These are phyloP conservation scores for Rhipidura dahli DNA, from an alignment of 2,113 vertebrate species.

Conservation along the genomic window DNA sequence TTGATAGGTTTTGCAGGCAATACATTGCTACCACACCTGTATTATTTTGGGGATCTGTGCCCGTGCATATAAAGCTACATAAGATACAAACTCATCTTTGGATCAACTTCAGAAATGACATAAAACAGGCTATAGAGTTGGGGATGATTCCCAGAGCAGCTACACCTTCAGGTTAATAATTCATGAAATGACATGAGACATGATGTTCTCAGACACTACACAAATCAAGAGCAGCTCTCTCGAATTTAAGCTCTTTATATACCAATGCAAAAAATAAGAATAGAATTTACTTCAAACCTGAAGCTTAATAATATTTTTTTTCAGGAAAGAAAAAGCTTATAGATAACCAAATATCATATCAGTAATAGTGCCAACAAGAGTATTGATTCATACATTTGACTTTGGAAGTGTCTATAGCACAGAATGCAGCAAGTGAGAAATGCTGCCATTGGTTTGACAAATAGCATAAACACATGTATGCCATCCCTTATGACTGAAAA, in stretches of 20 bases:
- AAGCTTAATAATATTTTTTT: neutral
- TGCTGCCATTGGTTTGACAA: neutral
- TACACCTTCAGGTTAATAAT: neutral
- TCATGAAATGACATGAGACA: neutral
- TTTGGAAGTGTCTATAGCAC: neutral
- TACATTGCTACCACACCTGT: neutral
- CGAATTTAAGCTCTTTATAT: neutral
- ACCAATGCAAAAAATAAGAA: neutral
- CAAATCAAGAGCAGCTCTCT: neutral
- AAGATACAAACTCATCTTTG: neutral
- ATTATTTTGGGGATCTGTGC: neutral
- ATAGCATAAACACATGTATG: neutral
- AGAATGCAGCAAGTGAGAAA: neutral
- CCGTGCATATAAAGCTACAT: neutral
- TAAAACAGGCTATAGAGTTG: neutral
- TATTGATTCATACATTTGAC: neutral
- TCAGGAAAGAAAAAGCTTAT: rapidly evolving
- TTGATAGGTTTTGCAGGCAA: neutral
- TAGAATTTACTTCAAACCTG: neutral
- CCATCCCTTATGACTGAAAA: neutral
- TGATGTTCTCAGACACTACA: neutral
- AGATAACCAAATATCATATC: neutral
- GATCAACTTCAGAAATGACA: neutral
- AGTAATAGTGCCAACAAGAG: neutral
- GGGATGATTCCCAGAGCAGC: neutral